Evolutionary conservation across 2,888 invertebrate genomes (phyloP), one percentile per base, ranked within the genome.

Genomic region (Crocallis elinguaria): DNA sequence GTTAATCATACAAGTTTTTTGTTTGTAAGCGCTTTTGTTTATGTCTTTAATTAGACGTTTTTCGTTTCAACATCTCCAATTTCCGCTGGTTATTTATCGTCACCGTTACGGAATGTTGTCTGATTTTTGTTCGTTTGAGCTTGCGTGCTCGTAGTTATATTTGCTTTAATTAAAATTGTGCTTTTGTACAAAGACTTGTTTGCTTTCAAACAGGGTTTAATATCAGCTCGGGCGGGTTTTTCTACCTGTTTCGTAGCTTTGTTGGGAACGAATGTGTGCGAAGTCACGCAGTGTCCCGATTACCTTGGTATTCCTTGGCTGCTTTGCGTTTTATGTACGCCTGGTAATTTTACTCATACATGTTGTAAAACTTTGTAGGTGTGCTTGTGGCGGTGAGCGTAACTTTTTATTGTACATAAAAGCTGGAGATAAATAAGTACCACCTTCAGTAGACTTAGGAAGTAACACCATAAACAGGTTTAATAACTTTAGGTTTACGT

Each of bases 201-300:
- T 82, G 70, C 74, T 79, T 73, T 70, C 73, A 72, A 73, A 75
- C 71, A 62, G 65, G 71, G 75, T 71, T 74, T 77, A 74, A 82
- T 82, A 81, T 84, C 77, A 79, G 75, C 77, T 60, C 49, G 67
- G 70, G 69, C 65, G 77, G 79, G 76, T 77, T 80, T 80, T 81
- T 81, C 75, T 86, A 87, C 86, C 85, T 87, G 85, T 81, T 75
- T 72, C 62, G 67, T 69, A 64, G 80, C 81, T 78, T 84, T 84
- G 82, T 83, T 78, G 74, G 66, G 63, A 62, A 71, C 73, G 73
- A 77, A 79, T 78, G 83, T 84, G 81, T 82, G 83, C 83, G 73
- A 67, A 83, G 83, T 85, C 84, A 86, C 85, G 83, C 82, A 74
- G 81, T 72, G 72, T 73, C 70, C 65, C 69, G 57, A 57, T 64